Conservation (phyloP, 2,113 vertebrate species). For the Phyllostomus discolor region DNA sequence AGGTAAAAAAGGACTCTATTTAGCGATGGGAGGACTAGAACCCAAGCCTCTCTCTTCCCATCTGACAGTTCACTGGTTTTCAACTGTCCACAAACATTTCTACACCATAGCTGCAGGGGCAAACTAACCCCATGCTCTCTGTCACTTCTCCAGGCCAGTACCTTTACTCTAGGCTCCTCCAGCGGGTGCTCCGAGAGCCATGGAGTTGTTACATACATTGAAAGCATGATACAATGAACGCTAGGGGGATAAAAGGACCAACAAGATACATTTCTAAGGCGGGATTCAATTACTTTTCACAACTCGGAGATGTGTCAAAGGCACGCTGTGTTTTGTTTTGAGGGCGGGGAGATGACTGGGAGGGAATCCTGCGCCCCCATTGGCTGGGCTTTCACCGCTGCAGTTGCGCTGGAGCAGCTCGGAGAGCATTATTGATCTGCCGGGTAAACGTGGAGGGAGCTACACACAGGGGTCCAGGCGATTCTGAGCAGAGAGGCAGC, state of each 20-base stretch:
- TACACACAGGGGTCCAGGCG: conserved; percentile 56
- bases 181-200: neutral
- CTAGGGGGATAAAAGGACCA: neutral
- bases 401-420: conserved; percentile 75
- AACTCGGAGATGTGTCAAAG: conserved; percentile 72
- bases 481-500: conserved; percentile 70
- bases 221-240: neutral
- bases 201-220: neutral
- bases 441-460: conserved; percentile 75
- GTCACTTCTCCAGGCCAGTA: neutral
- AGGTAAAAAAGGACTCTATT: neutral
- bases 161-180: neutral
- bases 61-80: neutral
- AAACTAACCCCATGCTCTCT: no score
- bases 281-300: conserved; percentile 78
- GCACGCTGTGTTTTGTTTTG: conserved; percentile 76
- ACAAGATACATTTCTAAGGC: neutral
- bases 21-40: neutral
- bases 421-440: conserved; percentile 77
- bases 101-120: neutral
- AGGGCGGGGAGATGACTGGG: conserved; percentile 73
- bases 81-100: neutral
- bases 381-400: conserved; percentile 79
- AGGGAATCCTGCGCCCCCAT: conserved; percentile 79
- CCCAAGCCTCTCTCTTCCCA: neutral